phyloP scores from a whole-genome alignment of 2,888 invertebrate species.

The Trachelus tabidus region DNA sequence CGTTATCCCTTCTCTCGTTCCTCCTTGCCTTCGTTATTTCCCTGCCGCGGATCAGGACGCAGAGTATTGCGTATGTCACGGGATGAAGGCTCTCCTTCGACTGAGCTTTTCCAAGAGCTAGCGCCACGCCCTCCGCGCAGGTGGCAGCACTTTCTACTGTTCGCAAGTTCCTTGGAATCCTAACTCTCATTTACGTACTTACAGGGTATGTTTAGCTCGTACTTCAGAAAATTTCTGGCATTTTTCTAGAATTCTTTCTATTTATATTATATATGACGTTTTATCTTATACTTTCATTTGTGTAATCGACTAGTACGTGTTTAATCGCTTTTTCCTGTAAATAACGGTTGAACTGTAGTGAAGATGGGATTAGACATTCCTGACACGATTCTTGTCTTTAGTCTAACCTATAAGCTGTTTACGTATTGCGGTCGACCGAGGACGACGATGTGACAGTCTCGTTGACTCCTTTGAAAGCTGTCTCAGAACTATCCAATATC shows the following conservation, averaged over 20 bases:
- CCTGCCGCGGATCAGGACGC: not conserved
- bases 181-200: not conserved
- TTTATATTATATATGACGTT: not conserved
- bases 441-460: not conserved
- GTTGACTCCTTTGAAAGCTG: not conserved
- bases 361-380: not conserved
- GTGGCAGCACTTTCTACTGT: constrained; percentile 38
- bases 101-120: constrained; percentile 48
- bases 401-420: not conserved
- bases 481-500: not conserved
- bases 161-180: constrained; percentile 16
- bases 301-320: not conserved
- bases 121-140: constrained; percentile 61
- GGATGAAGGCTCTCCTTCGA: constrained; percentile 51
- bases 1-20: not conserved
- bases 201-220: not conserved
- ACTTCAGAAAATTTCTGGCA: not conserved
- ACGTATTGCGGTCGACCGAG: not conserved
- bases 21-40: not conserved
- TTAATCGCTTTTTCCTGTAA: not conserved
- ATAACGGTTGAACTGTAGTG: not conserved
- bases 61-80: constrained; percentile 39
- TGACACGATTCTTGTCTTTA: not conserved
- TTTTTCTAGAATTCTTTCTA: not conserved
- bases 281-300: not conserved